Conservation (phyloP, 2,113 vertebrate genomes). For the Numenius arquata region DNA sequence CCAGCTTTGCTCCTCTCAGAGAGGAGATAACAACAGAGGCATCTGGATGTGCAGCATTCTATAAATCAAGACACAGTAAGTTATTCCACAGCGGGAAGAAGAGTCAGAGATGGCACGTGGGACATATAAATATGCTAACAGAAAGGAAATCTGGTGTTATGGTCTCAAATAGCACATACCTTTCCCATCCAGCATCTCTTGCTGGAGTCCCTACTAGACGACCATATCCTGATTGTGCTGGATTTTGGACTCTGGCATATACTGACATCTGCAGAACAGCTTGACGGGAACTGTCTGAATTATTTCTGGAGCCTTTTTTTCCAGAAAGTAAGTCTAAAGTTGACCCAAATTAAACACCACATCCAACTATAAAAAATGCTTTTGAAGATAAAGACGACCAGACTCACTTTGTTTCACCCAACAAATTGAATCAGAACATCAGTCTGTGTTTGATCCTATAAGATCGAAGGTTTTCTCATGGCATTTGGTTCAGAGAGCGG, state of each 20-base stretch:
- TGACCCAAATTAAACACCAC: neutral
- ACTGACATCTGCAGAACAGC: conserved; percentile 47
- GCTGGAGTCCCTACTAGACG: neutral
- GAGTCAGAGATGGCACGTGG: neutral
- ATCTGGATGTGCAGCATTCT: neutral
- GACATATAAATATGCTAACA: neutral
- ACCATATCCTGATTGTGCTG: neutral
- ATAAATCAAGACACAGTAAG: neutral
- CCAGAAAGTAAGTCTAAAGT: conserved; percentile 12
- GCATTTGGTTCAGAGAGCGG: neutral
- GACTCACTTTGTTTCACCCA: neutral
- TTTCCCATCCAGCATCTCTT: conserved; percentile 29
- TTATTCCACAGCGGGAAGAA: neutral
- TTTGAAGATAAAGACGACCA: conserved; percentile 17
- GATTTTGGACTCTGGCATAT: neutral
- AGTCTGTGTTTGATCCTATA: neutral
- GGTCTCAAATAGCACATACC: neutral
- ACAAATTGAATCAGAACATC: neutral
- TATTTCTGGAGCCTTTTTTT: conserved; percentile 29
- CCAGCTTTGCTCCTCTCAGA: neutral
- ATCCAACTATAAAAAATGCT: conserved; percentile 14
- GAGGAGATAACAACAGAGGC: neutral
- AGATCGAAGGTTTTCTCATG: neutral
- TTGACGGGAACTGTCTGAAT: neutral
- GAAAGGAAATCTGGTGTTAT: conserved; percentile 41